phyloP scores from a whole-genome alignment of 2,797 vertebrate genomes.

The Microctenopoma lineatum region DNA sequence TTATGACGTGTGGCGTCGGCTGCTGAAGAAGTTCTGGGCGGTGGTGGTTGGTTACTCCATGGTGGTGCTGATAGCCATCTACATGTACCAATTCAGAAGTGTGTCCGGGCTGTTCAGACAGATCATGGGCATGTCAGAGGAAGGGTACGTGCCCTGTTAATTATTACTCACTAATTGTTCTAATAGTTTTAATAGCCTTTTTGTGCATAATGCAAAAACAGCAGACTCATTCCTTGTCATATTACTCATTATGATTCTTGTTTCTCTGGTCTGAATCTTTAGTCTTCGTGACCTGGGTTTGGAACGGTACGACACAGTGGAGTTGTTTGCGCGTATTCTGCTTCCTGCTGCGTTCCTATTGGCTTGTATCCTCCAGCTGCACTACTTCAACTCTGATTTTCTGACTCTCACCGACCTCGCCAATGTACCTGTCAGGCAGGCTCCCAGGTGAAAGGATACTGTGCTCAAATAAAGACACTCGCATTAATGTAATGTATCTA shows the following conservation, averaged over 20 bases:
- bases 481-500: not conserved
- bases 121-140: slow-evolving; percentile 85
- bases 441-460: slow-evolving; percentile 68
- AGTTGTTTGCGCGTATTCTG: slow-evolving; percentile 82
- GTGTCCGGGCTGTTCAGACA: slow-evolving; percentile 82
- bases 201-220: not conserved
- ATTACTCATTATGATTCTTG: too few relatives aligned
- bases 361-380: slow-evolving; percentile 85
- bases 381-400: slow-evolving; percentile 86
- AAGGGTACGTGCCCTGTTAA: slow-evolving; percentile 67
- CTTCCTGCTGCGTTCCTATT: slow-evolving; percentile 83
- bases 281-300: slow-evolving; percentile 83
- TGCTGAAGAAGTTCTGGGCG: slow-evolving; percentile 84
- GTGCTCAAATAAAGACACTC: not conserved
- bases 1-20: slow-evolving; percentile 77
- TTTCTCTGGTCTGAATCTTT: not conserved
- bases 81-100: slow-evolving; percentile 86
- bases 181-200: not conserved
- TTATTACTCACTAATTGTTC: not conserved
- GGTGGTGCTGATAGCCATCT: slow-evolving; percentile 83
- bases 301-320: slow-evolving; percentile 78
- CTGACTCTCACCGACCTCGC: slow-evolving; percentile 82
- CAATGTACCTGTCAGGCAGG: slow-evolving; percentile 70
- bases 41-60: slow-evolving; percentile 85
- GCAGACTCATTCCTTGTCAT: not conserved